Base-by-base conservation (phyloP, 2,797 vertebrate genomes). In the Otus scops region DNA sequence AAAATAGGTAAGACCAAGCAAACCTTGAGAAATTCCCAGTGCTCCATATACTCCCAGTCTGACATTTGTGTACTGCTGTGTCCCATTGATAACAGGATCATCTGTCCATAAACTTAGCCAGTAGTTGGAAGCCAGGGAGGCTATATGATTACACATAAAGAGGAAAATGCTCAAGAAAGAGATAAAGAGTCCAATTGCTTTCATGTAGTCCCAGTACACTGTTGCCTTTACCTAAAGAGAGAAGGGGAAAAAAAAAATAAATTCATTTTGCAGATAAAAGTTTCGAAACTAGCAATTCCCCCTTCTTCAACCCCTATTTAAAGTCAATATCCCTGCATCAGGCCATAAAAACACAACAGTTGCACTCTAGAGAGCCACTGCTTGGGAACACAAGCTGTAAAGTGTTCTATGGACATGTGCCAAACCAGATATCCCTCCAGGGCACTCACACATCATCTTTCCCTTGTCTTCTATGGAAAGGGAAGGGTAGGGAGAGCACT, bases 71-170 rank as follows among this genome's bases (percentile, higher is more conserved):
- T 98, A 74, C 8, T 98, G 98, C 97, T 99, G 99, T 1, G 99
- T 99, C 68, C 99, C 99, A 7, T 99, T 99, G 74, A 99, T 28
- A 51, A 99, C 97, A 1, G 98, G 98, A 97, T 99, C 99, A 10
- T 99, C 99, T 0, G 99, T 99, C 99, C 99, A 99, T 67, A 99
- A 97, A 90, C 99, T 99, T 18, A 99, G 98, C 99, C 99, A 99
- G 93, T 99, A 99, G 98, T 99, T 99, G 75, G 99, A 99, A 77
- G 98, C 96, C 74, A 99, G 91, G 4, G 99, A 98, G 6, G 99
- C 95, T 13, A 98, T 27, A 27, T 99, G 98, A 95, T 99, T 99
- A 65, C 97, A 96, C 12, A 99, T 24, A 84, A 99, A 99, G 27
- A 99, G 98, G 94, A 99, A 92, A 91, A 99, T 85, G 90, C 99